Evolutionary conservation across 2,888 invertebrate genomes (phyloP).

Genomic region (Phasia obesa): DNA sequence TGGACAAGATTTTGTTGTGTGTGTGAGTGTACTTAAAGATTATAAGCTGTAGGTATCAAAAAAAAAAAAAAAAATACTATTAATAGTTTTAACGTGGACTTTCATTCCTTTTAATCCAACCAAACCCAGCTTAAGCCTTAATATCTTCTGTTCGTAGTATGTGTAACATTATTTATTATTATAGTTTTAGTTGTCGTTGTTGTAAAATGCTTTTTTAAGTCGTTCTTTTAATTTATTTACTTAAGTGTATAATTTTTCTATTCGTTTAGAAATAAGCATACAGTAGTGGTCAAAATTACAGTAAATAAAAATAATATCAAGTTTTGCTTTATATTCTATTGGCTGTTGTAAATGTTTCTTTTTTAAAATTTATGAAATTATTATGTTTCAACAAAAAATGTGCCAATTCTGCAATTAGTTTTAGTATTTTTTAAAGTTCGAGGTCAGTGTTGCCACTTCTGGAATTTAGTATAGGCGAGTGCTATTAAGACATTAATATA

Average conservation of each 20-base stretch:
- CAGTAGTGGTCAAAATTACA: conserved; percentile 31
- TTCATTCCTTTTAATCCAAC: conserved; percentile 65
- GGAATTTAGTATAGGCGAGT: too few species aligned
- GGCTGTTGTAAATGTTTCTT: neutral
- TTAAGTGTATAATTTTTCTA: conserved; percentile 45
- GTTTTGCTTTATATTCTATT: neutral
- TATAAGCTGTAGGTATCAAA: neutral
- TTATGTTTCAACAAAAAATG: too few species aligned
- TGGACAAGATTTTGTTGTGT: conserved; percentile 31
- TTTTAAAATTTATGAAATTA: too few species aligned
- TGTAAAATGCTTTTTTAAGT: conserved; percentile 50
- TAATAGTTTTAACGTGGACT: conserved; percentile 2
- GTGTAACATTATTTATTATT: conserved; percentile 61
- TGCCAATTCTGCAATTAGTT: too few species aligned
- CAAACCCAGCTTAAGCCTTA: conserved; percentile 53
- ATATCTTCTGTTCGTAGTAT: conserved; percentile 34
- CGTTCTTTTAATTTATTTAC: conserved; percentile 63
- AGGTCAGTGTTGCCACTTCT: too few species aligned
- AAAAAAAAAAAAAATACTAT: neutral
- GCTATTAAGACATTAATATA: too few species aligned
- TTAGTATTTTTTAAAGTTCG: too few species aligned
- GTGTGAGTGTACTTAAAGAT: conserved; percentile 29
- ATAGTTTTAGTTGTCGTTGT: conserved; percentile 48
- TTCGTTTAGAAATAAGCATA: neutral
- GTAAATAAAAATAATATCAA: neutral